A percentile compares a stretch with the other conserved stretches of the same genome.
Conservation (phyloP, 64 coral and sea anemone genomes). For the Montipora cactus region DNA sequence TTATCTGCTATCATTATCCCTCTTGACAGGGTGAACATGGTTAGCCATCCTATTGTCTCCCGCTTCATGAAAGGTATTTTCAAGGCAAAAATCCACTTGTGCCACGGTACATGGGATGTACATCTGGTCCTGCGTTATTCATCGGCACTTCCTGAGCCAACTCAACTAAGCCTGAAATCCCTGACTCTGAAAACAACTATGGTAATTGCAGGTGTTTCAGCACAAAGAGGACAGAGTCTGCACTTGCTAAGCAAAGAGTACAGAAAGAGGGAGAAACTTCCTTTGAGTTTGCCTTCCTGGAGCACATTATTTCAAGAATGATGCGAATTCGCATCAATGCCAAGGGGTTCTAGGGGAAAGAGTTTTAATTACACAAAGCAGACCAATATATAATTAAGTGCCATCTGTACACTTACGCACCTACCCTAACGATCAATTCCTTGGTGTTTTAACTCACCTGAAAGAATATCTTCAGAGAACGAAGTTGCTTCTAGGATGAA, state of each 20-base stretch:
- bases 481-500: neutral
- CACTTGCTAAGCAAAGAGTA: slow-evolving; percentile 39
- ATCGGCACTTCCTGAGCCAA: neutral
- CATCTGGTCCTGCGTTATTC: slow-evolving; percentile 19
- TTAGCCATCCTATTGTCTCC: too few relatives aligned
- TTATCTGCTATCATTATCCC: too few relatives aligned
- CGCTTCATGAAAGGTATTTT: neutral
- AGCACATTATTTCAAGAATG: neutral
- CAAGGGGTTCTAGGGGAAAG: too few relatives aligned
- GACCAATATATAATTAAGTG: slow-evolving; percentile 49
- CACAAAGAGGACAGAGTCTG: slow-evolving; percentile 44
- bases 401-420: slow-evolving; percentile 39
- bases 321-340: too few relatives aligned
- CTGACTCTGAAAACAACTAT: neutral
- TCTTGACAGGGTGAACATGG: too few relatives aligned
- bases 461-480: slow-evolving; percentile 50
- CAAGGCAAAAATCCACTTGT: slow-evolving; percentile 8
- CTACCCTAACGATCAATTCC: slow-evolving; percentile 32
- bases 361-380: slow-evolving; percentile 20
- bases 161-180: neutral
- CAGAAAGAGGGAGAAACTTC: slow-evolving; percentile 2
- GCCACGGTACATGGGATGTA: slow-evolving; percentile 33
- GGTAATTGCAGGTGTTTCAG: slow-evolving; percentile 51
- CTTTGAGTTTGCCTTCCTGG: slow-evolving; percentile 33
- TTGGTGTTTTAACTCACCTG: slow-evolving; percentile 20